Conservation (phyloP, 1,140 invertebrate genomes). For the Limonius californicus region DNA sequence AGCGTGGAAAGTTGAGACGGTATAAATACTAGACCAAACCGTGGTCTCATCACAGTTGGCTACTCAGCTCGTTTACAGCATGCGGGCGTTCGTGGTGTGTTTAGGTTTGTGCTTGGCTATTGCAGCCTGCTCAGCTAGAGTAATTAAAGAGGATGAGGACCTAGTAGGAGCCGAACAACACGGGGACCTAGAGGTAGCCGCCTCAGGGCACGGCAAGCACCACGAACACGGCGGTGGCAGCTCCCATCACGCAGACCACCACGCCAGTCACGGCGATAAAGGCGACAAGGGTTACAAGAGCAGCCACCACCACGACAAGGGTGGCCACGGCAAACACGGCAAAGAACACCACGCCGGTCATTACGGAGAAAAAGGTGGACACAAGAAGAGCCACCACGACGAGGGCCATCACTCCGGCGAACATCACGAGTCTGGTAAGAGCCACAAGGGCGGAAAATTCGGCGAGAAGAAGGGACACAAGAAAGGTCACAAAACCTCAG, state of each 20-base stretch:
- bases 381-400: constrained; percentile 74
- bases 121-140: constrained; percentile 26
- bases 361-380: constrained; percentile 67
- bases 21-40: constrained; percentile 36
- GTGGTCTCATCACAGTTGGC: constrained; percentile 4
- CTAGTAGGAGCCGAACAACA: constrained; percentile 49
- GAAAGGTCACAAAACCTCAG: constrained; percentile 65
- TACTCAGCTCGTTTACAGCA: constrained; percentile 14
- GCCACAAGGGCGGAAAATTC: constrained; percentile 64
- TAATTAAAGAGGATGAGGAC: constrained; percentile 28
- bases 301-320: constrained; percentile 64
- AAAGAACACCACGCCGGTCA: constrained; percentile 68
- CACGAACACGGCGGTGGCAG: constrained; percentile 61
- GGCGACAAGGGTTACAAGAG: constrained; percentile 65
- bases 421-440: constrained; percentile 62
- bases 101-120: constrained; percentile 33
- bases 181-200: constrained; percentile 49
- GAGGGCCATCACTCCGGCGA: constrained; percentile 63
- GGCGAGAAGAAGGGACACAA: constrained; percentile 65
- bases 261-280: constrained; percentile 61
- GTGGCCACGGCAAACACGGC: constrained; percentile 67
- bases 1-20: constrained; percentile 32
- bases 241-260: constrained; percentile 59
- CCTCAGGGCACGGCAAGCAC: constrained; percentile 52
- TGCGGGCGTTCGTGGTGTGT: constrained; percentile 38